These are phyloP conservation scores for Melipona quadrifasciata DNA, from an alignment of 1,140 invertebrate species.

Conservation along the genomic window DNA sequence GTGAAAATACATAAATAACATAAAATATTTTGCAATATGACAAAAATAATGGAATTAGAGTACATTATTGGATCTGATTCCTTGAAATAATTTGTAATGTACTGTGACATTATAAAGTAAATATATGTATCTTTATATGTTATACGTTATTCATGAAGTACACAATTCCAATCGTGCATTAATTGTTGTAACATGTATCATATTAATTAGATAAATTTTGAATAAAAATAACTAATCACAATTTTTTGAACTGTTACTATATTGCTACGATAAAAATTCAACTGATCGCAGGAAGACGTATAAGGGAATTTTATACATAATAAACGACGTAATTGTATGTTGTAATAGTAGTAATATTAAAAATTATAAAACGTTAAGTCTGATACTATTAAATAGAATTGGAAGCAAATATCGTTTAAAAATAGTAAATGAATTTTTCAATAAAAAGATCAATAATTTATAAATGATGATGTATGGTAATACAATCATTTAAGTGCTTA, in stretches of 20 bases:
- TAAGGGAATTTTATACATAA: neutral
- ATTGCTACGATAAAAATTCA: neutral
- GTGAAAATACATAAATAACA: neutral
- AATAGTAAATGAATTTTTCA: neutral
- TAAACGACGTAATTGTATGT: neutral
- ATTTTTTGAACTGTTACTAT: neutral
- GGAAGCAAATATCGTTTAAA: neutral
- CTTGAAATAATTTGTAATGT: neutral
- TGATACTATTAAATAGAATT: neutral
- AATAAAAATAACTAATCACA: neutral
- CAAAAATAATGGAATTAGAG: neutral
- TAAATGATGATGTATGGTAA: neutral
- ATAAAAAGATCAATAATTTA: neutral
- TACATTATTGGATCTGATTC: neutral
- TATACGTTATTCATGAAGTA: neutral
- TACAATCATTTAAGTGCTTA: constrained; percentile 14
- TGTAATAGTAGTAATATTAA: neutral
- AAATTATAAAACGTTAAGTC: constrained; percentile 5
- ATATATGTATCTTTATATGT: neutral
- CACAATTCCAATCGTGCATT: neutral
- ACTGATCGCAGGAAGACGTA: neutral
- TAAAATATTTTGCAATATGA: neutral
- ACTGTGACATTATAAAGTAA: neutral
- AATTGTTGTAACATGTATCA: neutral
- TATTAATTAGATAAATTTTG: neutral